Percentiles rank a stretch among this genome's conserved stretches.
These are phyloP conservation scores for Crotalus viridis DNA, from an alignment of 2,113 vertebrate species.

Conservation along the genomic window DNA sequence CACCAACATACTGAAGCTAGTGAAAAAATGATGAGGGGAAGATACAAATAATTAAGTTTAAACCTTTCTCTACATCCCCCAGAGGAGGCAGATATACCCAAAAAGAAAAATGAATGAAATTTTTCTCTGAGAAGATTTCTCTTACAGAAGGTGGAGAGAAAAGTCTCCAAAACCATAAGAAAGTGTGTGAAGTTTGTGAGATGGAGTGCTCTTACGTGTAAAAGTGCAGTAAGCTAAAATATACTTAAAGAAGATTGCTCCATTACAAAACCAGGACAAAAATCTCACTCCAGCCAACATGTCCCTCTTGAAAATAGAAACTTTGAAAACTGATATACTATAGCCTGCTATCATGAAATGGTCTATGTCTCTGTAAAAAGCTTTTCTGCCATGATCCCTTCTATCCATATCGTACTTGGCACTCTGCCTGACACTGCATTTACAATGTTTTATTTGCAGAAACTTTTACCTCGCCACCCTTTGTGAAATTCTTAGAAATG, in stretches of 20 bases:
- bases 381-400: slow-evolving; percentile 4
- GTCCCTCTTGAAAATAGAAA: slow-evolving; percentile 52
- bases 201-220: neutral
- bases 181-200: neutral
- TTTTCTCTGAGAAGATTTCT: neutral
- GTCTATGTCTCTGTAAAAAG: slow-evolving; percentile 52
- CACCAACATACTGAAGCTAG: neutral
- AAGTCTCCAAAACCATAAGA: neutral
- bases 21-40: neutral
- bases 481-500: slow-evolving; percentile 10
- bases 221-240: neutral
- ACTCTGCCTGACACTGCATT: too few species aligned
- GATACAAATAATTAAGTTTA: neutral
- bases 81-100: neutral
- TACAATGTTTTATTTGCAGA: too few species aligned
- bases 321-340: slow-evolving; percentile 50
- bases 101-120: neutral
- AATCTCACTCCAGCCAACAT: slow-evolving; percentile 39
- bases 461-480: too few species aligned
- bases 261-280: slow-evolving; percentile 45
- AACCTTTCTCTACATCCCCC: neutral
- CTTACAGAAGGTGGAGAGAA: neutral
- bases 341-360: slow-evolving; percentile 57
- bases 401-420: too few species aligned
- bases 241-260: neutral